phyloP scores from a whole-genome alignment of 2,113 vertebrate species.

The Rousettus leschenaultii region DNA sequence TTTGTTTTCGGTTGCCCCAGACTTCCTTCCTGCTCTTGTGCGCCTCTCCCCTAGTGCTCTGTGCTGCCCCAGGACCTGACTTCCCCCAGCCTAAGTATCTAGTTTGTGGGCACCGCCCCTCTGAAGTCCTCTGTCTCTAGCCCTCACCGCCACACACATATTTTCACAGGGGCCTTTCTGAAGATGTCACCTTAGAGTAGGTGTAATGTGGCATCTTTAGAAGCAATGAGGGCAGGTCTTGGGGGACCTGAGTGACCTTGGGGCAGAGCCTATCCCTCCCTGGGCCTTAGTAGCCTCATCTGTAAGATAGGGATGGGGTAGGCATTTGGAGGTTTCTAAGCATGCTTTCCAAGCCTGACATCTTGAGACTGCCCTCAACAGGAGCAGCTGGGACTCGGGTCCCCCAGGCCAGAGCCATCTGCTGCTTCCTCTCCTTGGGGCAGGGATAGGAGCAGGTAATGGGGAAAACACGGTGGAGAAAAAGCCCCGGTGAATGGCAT shows the following conservation, averaged over 20 bases:
- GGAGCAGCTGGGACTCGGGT: background rate
- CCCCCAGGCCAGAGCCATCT: background rate
- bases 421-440: background rate
- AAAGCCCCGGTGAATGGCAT: background rate
- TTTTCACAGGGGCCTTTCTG: background rate
- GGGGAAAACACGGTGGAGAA: background rate
- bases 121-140: background rate
- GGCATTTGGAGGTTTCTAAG: background rate
- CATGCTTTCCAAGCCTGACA: background rate
- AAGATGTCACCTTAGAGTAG: background rate
- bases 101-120: background rate
- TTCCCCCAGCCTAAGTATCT: background rate
- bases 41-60: background rate
- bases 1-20: background rate
- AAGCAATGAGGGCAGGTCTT: background rate
- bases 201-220: background rate
- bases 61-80: fast-evolving
- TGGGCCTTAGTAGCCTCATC: background rate
- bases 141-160: background rate
- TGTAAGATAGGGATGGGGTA: background rate
- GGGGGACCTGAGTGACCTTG: background rate
- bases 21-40: background rate
- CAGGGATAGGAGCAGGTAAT: fast-evolving
- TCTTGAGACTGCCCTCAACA: background rate
- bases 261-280: background rate